Base-by-base conservation (phyloP, 2,113 vertebrate genomes). In the Anser cygnoides region DNA sequence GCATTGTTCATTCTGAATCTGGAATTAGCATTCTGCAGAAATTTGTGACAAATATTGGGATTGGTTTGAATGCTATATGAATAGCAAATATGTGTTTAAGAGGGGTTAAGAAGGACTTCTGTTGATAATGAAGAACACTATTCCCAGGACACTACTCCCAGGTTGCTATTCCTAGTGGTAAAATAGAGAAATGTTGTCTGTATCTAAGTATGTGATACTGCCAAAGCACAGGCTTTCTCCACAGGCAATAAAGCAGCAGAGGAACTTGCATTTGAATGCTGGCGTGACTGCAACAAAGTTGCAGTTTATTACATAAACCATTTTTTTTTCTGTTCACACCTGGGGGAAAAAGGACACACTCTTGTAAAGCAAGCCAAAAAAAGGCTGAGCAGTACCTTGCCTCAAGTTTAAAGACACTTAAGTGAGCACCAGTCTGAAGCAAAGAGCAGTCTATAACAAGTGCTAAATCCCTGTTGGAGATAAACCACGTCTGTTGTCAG, bases 41-140 rank as follows among this genome's bases (percentile, higher is more conserved):
- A 23, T 26, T 43, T 79, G 6, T 75, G 35, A 73, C 73, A 82
- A 49, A 18, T 8, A 23, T 1, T 1, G 61, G 49, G 18, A 63
- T 29, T 0, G 0, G 1, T 67, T 46, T 52, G 14, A 79, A 54
- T 12, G 16, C 31, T 80, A 31, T 67, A 46, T 0, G 1, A 50
- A 71, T 26, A 6, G 6, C 8, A 84, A 81, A 44, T 65, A 72
- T 35, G 6, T 37, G 3, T 37, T 92, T 76, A 70, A 73, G 6
- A 61, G 22, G 3, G 2, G 0, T 77, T 70, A 71, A 44, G 29
- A 62, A 31, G 29, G 33, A 4, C 14, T 65, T 79, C 5, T 61
- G 3, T 29, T 74, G 50, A 3, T 50, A 88, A 58, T 50, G 21
- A 10, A 62, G 26, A 82, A 44, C 7, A 35, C 12, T 1, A 7